phyloP scores from a whole-genome alignment of 2,113 vertebrate species.

The Clarias magur region DNA sequence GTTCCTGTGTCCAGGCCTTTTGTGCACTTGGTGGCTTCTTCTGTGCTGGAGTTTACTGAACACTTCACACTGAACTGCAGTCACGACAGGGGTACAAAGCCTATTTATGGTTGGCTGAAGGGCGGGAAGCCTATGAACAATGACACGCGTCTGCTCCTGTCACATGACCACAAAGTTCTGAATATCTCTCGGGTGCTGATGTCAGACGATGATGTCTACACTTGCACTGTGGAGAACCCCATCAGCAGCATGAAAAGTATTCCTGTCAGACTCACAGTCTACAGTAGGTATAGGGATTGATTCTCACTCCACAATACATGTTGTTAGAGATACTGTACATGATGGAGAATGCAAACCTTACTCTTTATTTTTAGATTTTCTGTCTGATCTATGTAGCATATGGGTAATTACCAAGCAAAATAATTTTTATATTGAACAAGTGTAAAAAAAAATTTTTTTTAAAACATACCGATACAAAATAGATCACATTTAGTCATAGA shows the following conservation, averaged over 20 bases:
- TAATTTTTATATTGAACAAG: background rate
- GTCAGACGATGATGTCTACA: constrained; percentile 88
- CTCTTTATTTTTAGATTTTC: background rate
- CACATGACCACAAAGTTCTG: constrained; percentile 85
- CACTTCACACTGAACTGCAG: constrained; percentile 89
- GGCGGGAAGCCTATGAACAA: constrained; percentile 85
- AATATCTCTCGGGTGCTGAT: constrained; percentile 87
- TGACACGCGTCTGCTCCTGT: constrained; percentile 83
- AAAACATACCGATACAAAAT: background rate
- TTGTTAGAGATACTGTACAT: background rate
- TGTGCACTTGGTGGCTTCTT: constrained; percentile 81
- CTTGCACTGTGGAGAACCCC: constrained; percentile 88
- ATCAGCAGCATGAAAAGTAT: constrained; percentile 84
- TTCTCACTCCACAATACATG: background rate
- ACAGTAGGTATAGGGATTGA: constrained; percentile 78
- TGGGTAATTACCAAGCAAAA: background rate
- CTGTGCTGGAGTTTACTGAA: constrained; percentile 89
- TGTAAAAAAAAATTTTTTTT: no score
- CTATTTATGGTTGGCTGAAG: constrained; percentile 90
- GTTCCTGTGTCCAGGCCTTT: constrained; percentile 86
- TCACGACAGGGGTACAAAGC: constrained; percentile 88
- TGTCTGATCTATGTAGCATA: background rate
- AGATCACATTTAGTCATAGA: background rate
- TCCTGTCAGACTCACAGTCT: constrained; percentile 88
- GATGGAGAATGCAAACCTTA: background rate